Evolutionary conservation across 2,888 invertebrate species (phyloP), one percentile per base, ranked within the genome.

Genomic region (Temnothorax ravouxi): DNA sequence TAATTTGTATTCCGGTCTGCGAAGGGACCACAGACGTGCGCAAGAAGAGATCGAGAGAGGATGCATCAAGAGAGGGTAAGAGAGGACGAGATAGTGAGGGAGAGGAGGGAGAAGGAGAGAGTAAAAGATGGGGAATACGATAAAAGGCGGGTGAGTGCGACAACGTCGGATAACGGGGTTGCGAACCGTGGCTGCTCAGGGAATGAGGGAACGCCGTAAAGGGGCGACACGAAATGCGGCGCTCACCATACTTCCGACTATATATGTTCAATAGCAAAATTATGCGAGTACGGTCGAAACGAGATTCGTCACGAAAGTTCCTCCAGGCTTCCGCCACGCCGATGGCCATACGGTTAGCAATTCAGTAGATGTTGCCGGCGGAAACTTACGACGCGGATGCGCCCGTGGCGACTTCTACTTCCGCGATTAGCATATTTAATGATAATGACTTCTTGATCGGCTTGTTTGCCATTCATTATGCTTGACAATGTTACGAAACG

Each of bases 261-360:
- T n/a, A n/a, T n/a, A n/a, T 82, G 84, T 90, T 90, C 88, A 90
- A 90, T 90, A 87, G 88, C 64, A 64, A 88, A 90, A 90, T 90
- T 90, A 90, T 90, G 83, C 90, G 86, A 87, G 81, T 47, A 87
- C 85, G 86, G 54, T 83, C 88, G 87, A 88, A 90, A 90, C 84
- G 90, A 83, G 88, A 89, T 89, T 88, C 89, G 87, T 88, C 87
- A 90, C 88, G 90, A 90, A 90, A 90, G 83, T 90, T 90, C 76
- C 72, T 77, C 6, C 34, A 71, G 77, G 77, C 71, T 84, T 74
- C 77, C 34, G 61, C n/a, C 3, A 44, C 21, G 47, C 80, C 86
- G 87, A 84, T 88, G 52, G 88, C 66, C 66, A 62, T 75, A 74
- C 69, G 76, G 66, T 85, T 88, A 84, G 88, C 84, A 84, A 89